phyloP scores from a whole-genome alignment of 2,888 invertebrate genomes.

The Mimas tiliae region DNA sequence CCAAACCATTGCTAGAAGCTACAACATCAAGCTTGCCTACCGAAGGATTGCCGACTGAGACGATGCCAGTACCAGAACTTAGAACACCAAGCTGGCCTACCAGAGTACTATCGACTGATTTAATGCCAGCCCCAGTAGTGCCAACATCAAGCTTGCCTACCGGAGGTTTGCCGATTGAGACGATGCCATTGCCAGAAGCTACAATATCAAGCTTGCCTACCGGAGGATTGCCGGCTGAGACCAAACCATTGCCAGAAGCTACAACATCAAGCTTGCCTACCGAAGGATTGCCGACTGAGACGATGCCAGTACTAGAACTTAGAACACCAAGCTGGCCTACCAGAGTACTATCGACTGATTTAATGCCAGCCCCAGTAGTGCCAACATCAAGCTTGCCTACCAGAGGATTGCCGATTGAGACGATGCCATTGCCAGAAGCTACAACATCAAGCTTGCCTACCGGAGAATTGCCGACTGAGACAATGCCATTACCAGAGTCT shows the following conservation, averaged over 20 bases:
- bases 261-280: not conserved
- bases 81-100: not conserved
- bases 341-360: not conserved
- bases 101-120: not conserved
- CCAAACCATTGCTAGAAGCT: not conserved
- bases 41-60: not conserved
- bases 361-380: not conserved
- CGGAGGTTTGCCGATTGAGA: not conserved
- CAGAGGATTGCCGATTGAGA: not conserved
- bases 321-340: no score
- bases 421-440: not conserved
- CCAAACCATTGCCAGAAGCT: not conserved
- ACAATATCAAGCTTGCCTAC: not conserved
- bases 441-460: not conserved
- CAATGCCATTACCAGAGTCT: not conserved
- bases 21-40: not conserved
- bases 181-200: not conserved
- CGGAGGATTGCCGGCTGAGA: not conserved
- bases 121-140: not conserved
- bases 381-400: not conserved
- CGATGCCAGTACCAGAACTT: no score
- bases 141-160: not conserved
- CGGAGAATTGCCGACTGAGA: not conserved
- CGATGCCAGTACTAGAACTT: not conserved
- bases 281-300: not conserved